These are phyloP conservation scores for Vultur gryphus DNA, from an alignment of 2,797 vertebrate species.

Conservation along the genomic window DNA sequence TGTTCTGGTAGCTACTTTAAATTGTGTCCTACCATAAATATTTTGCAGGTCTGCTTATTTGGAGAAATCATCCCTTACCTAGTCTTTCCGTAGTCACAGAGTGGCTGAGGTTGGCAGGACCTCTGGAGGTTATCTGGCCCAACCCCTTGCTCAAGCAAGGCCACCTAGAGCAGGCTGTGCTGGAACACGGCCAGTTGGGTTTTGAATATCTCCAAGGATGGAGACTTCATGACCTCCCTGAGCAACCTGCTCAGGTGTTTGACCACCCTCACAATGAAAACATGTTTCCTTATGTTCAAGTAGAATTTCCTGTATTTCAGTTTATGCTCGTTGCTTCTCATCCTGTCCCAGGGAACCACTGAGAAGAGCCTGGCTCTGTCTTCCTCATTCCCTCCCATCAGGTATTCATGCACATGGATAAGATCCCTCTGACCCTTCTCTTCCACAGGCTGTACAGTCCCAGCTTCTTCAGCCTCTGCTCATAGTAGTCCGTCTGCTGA, in stretches of 20 bases:
- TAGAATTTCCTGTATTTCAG: neutral
- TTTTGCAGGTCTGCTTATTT: neutral
- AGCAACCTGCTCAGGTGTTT: neutral
- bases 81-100: rapidly evolving
- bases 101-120: neutral
- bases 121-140: neutral
- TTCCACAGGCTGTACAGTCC: neutral
- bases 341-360: neutral
- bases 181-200: rapidly evolving
- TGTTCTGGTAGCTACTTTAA: neutral
- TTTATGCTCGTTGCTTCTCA: rapidly evolving
- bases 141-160: neutral
- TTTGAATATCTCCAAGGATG: rapidly evolving
- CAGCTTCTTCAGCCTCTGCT: neutral
- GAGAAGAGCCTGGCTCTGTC: neutral
- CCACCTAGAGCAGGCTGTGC: neutral
- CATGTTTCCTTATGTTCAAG: neutral
- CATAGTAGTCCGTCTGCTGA: neutral
- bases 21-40: neutral
- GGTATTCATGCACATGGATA: neutral
- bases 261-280: too few relatives aligned
- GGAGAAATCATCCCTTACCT: neutral
- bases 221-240: neutral
- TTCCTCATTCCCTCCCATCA: neutral
- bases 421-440: neutral